Evolutionary conservation across 2,888 invertebrate genomes (phyloP).

Genomic region (Parnassius orleans): DNA sequence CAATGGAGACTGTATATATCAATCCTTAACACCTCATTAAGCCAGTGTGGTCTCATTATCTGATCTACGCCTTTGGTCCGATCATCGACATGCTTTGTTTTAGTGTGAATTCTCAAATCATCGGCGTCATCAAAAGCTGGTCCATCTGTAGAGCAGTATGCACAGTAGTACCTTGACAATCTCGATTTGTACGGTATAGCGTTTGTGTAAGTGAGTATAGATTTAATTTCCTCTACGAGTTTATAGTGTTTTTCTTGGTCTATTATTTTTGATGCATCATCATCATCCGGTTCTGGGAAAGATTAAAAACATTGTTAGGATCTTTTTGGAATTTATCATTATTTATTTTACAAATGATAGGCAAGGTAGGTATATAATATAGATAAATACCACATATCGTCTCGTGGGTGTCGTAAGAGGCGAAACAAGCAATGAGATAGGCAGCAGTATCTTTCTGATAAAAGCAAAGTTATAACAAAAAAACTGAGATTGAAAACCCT

Average conservation of each 20-base stretch:
- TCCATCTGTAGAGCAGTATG: constrained; percentile 47
- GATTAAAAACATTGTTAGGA: not conserved
- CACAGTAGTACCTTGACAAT: constrained; percentile 45
- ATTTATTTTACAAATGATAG: too few relatives aligned
- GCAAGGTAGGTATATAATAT: too few relatives aligned
- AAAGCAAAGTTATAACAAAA: too few relatives aligned
- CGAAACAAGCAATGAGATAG: too few relatives aligned
- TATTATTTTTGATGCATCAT: constrained; percentile 8
- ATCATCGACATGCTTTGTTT: constrained; percentile 39
- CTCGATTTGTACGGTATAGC: constrained; percentile 55
- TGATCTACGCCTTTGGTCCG: constrained; percentile 41
- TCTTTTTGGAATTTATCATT: not conserved
- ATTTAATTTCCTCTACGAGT: constrained; percentile 49
- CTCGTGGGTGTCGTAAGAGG: too few relatives aligned
- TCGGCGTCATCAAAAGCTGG: constrained; percentile 44
- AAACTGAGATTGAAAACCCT: too few relatives aligned
- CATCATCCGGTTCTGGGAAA: constrained; percentile 25
- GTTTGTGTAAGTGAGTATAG: constrained; percentile 50
- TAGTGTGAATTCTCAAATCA: constrained; percentile 47
- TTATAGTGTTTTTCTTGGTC: constrained; percentile 32
- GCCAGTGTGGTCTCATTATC: constrained; percentile 48
- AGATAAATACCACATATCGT: too few relatives aligned
- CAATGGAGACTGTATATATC: constrained; percentile 53
- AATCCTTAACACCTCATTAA: constrained; percentile 54
- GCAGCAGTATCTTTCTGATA: too few relatives aligned